Conservation (phyloP, 2,888 invertebrate species). For the Sphaerophoria taeniata region DNA sequence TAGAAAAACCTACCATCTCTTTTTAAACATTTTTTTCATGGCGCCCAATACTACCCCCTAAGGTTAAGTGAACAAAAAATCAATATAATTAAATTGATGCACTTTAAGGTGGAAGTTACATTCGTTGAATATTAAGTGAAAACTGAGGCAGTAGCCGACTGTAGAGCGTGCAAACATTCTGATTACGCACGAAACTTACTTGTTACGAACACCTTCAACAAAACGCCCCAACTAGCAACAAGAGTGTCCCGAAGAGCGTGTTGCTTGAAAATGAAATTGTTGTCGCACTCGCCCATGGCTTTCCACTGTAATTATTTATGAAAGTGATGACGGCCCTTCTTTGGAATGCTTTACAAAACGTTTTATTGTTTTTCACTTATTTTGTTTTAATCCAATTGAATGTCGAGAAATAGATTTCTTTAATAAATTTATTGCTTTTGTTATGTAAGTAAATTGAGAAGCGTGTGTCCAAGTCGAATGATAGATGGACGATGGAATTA, state of each 20-base stretch:
- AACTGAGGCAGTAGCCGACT: background rate
- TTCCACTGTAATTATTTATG: constrained; percentile 69
- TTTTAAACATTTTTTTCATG: too few species aligned
- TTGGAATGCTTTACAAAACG: constrained; percentile 50
- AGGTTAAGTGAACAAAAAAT: too few species aligned
- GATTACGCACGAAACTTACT: constrained; percentile 53
- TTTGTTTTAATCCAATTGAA: constrained; percentile 42
- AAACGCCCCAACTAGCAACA: too few species aligned
- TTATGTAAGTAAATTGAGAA: constrained; percentile 50
- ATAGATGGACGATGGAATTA: constrained; percentile 20
- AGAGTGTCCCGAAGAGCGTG: background rate
- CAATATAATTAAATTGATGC: constrained; percentile 6
- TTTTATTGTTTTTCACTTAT: constrained; percentile 32
- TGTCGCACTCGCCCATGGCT: constrained; percentile 46
- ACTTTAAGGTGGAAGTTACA: constrained; percentile 68
- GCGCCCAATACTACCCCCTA: too few species aligned
- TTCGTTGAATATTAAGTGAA: constrained; percentile 61
- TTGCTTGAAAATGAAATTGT: constrained; percentile 66
- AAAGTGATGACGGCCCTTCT: constrained; percentile 69
- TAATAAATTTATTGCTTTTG: constrained; percentile 13
- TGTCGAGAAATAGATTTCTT: constrained; percentile 45
- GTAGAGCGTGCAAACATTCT: constrained; percentile 63
- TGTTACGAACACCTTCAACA: background rate
- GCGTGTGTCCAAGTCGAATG: background rate
- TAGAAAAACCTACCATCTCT: too few species aligned